Conservation (phyloP, 2,888 invertebrate species). For the Tipula helvola region DNA sequence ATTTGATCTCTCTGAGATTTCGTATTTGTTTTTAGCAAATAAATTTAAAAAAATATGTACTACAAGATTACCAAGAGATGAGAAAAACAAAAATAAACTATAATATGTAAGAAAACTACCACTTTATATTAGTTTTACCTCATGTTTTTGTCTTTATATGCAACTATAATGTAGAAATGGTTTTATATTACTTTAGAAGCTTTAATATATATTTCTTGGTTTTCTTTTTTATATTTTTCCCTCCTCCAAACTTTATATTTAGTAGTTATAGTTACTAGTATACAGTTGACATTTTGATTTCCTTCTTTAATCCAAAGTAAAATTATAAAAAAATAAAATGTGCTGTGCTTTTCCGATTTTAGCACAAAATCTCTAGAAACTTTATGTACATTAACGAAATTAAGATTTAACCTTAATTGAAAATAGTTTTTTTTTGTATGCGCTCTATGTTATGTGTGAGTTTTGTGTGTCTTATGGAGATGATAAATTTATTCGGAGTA, state of each 20-base stretch:
- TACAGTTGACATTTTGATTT: neutral
- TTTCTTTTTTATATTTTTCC: neutral
- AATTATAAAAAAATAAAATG: neutral
- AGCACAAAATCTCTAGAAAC: neutral
- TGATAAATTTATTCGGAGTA: too few relatives aligned
- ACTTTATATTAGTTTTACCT: neutral
- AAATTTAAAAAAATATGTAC: neutral
- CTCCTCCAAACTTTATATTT: neutral
- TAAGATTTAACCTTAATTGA: conserved; percentile 4
- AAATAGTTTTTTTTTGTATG: neutral
- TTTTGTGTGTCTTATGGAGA: too few relatives aligned
- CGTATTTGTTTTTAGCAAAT: neutral
- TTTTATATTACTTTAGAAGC: neutral
- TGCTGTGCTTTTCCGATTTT: neutral
- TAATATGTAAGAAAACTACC: neutral
- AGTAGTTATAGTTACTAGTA: neutral
- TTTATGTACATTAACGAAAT: neutral
- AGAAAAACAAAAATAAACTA: neutral
- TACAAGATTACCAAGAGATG: neutral
- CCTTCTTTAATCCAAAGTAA: neutral
- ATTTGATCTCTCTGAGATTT: neutral
- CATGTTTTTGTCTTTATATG: neutral
- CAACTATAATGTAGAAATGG: neutral
- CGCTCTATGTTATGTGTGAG: neutral
- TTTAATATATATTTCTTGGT: neutral